Percentiles rank a stretch among this genome's conserved stretches.
These are phyloP conservation scores for Agrotis clavis DNA, from an alignment of 2,888 invertebrate species.

Conservation along the genomic window DNA sequence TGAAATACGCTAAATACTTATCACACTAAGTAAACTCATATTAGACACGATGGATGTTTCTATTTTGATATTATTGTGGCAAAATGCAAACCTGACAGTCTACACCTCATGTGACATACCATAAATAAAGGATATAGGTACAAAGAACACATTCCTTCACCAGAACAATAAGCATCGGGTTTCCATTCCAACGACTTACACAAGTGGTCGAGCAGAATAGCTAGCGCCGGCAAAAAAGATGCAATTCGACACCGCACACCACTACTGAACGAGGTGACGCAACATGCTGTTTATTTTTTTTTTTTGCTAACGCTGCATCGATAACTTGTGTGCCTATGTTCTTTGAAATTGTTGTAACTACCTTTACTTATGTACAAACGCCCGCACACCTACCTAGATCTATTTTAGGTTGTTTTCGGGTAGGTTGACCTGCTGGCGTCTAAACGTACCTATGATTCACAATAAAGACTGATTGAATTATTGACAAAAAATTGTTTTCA, in stretches of 20 bases:
- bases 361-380: no score
- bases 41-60: no score
- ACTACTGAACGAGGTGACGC: background rate
- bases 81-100: background rate
- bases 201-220: slow-evolving; percentile 4
- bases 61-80: no score
- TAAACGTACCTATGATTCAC: no score
- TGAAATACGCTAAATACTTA: no score
- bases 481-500: no score
- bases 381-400: no score
- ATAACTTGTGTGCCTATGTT: slow-evolving; percentile 4
- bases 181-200: slow-evolving; percentile 3
- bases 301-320: slow-evolving; percentile 35
- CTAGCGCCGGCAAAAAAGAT: slow-evolving; percentile 28
- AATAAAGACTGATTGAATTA: no score
- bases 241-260: slow-evolving; percentile 26
- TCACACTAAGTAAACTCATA: no score
- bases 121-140: background rate
- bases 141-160: slow-evolving; percentile 17
- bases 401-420: no score
- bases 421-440: no score
- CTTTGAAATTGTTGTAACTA: slow-evolving; percentile 28
- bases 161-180: slow-evolving; percentile 35
- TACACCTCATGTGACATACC: background rate
- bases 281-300: slow-evolving; percentile 28